Evolutionary conservation across 1,140 invertebrate species (phyloP).

Genomic region (Solenopsis fugax): DNA sequence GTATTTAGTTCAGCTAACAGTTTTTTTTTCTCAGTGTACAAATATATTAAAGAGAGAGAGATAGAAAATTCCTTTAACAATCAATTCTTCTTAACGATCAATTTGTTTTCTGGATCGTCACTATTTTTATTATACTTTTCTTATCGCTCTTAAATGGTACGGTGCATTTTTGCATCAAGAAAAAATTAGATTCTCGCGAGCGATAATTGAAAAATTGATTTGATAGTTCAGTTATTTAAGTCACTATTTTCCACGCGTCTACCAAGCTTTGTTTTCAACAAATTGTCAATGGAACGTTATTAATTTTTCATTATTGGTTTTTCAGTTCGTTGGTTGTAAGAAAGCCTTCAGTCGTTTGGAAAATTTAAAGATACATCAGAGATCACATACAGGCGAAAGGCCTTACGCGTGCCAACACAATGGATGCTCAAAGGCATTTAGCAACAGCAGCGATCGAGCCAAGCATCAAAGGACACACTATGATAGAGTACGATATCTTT

Average conservation of each 20-base stretch:
- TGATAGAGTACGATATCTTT: conserved; percentile 91
- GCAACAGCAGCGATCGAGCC: conserved; percentile 98
- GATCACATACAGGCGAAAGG: conserved; percentile 97
- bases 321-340: conserved; percentile 95
- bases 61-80: not conserved
- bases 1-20: no score
- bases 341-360: conserved; percentile 98
- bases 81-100: not conserved
- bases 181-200: no score
- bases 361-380: conserved; percentile 97
- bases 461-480: conserved; percentile 99
- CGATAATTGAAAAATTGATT: no score
- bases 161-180: no score
- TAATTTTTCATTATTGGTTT: conserved; percentile 63
- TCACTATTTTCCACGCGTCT: no score
- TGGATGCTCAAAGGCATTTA: conserved; percentile 97
- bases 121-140: not conserved
- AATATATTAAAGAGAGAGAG: not conserved
- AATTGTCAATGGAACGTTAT: no score
- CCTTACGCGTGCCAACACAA: conserved; percentile 95
- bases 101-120: not conserved
- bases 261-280: not conserved
- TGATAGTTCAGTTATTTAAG: no score
- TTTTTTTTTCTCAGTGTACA: no score
- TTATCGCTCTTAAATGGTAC: no score